These are phyloP conservation scores for Pogonomyrmex barbatus DNA, from an alignment of 1,140 invertebrate genomes.

Conservation along the genomic window DNA sequence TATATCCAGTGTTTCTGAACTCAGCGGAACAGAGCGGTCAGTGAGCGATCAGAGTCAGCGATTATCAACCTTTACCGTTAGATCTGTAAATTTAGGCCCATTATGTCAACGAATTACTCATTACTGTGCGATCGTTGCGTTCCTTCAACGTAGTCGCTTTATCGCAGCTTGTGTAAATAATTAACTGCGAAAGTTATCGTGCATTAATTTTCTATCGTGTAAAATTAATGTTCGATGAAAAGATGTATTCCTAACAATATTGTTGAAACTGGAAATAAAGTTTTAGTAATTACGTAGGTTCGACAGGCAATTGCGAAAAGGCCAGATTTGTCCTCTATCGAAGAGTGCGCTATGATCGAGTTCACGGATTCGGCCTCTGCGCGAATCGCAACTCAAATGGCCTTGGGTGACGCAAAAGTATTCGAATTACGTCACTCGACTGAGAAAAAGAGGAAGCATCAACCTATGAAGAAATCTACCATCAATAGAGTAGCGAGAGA, in stretches of 20 bases:
- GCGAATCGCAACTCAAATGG: slow-evolving; percentile 90
- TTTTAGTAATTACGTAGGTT: slow-evolving; percentile 81
- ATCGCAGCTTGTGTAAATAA: no score
- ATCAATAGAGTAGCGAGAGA: slow-evolving; percentile 76
- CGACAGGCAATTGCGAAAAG: slow-evolving; percentile 95
- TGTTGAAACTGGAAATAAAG: background rate
- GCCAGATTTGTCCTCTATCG: slow-evolving; percentile 92
- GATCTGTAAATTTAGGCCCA: no score
- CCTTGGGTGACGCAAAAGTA: slow-evolving; percentile 79
- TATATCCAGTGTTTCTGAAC: no score
- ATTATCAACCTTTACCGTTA: no score
- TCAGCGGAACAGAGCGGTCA: no score
- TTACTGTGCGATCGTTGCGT: no score
- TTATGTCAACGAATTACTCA: no score
- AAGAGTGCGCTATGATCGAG: slow-evolving; percentile 95
- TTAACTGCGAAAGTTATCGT: no score
- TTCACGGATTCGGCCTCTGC: slow-evolving; percentile 95
- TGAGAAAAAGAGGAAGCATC: slow-evolving; percentile 83
- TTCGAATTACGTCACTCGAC: slow-evolving; percentile 86
- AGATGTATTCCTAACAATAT: background rate
- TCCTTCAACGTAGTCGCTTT: no score
- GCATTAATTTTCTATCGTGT: background rate
- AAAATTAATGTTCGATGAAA: background rate
- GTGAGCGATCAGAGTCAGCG: no score
- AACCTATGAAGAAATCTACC: slow-evolving; percentile 81